A percentile compares a stretch with the other conserved stretches of the same genome.
phyloP scores from a whole-genome alignment of 2,113 vertebrate species.

The Saimiri boliviensis region DNA sequence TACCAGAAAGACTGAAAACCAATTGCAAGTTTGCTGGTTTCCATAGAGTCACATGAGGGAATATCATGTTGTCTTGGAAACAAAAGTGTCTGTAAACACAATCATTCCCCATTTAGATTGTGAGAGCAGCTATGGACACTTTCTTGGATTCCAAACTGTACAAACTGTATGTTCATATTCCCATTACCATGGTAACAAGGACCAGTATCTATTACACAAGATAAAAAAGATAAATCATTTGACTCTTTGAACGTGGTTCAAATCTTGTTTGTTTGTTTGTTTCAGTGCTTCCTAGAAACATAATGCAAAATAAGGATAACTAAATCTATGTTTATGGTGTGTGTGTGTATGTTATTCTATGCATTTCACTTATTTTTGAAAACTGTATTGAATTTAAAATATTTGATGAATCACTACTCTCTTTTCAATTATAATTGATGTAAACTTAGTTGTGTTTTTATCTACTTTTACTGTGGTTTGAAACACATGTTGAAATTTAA shows the following conservation, averaged over 20 bases:
- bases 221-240: constrained; percentile 35
- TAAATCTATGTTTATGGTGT: background rate
- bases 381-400: background rate
- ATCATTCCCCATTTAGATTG: background rate
- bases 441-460: background rate
- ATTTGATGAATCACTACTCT: background rate
- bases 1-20: background rate
- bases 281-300: background rate
- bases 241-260: background rate
- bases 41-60: background rate
- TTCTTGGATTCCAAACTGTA: constrained; percentile 23
- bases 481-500: background rate
- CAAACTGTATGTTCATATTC: background rate
- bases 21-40: constrained; percentile 48
- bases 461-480: background rate
- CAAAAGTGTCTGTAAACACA: constrained; percentile 18
- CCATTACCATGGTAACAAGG: constrained; percentile 9
- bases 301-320: background rate
- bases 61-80: constrained; percentile 57
- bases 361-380: background rate
- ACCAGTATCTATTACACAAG: background rate
- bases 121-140: background rate
- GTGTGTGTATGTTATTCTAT: background rate
- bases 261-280: background rate
- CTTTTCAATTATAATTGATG: background rate